Conservation (phyloP, 92 coral and sea anemone genomes). For the Chrysogorgia sp. region DNA sequence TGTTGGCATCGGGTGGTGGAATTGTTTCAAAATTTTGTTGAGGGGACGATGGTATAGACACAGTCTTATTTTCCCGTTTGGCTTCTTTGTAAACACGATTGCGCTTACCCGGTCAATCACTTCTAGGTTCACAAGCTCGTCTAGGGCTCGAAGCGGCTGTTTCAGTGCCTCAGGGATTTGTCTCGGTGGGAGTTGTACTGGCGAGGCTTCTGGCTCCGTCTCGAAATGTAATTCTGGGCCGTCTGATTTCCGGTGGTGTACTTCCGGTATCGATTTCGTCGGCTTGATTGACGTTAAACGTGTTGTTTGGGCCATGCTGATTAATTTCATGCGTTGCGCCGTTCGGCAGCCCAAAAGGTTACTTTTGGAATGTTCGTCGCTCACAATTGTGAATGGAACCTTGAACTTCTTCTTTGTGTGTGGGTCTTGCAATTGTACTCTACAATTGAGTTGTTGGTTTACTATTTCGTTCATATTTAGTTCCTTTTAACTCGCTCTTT, state of each 20-base stretch:
- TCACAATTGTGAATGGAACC: slow-evolving; percentile 23
- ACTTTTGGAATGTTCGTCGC: slow-evolving; percentile 15
- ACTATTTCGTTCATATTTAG: slow-evolving; percentile 1
- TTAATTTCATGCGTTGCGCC: slow-evolving; percentile 23
- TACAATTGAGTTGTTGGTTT: slow-evolving; percentile 24
- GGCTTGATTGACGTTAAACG: slow-evolving; percentile 15
- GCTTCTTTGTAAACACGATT: slow-evolving; percentile 1
- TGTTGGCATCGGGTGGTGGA: slow-evolving; percentile 32
- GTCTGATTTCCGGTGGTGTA: too few species aligned
- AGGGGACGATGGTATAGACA: slow-evolving; percentile 22
- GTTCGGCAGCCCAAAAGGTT: slow-evolving; percentile 25
- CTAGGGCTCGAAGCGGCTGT: not conserved
- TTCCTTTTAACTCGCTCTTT: slow-evolving; percentile 18
- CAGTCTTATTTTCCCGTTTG: slow-evolving; percentile 22
- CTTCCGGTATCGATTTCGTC: too few species aligned
- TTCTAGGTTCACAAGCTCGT: not conserved
- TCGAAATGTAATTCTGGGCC: not conserved
- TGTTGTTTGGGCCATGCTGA: slow-evolving; percentile 1
- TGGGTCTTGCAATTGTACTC: slow-evolving; percentile 22
- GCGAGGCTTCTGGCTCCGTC: not conserved
- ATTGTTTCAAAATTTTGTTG: slow-evolving; percentile 20
- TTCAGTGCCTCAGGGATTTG: slow-evolving; percentile 17
- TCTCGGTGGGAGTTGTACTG: slow-evolving; percentile 14
- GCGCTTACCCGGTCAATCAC: slow-evolving; percentile 25
- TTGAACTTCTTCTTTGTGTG: slow-evolving; percentile 20